phyloP scores from a whole-genome alignment of 2,888 invertebrate species.

The Xestia rhomboidea region DNA sequence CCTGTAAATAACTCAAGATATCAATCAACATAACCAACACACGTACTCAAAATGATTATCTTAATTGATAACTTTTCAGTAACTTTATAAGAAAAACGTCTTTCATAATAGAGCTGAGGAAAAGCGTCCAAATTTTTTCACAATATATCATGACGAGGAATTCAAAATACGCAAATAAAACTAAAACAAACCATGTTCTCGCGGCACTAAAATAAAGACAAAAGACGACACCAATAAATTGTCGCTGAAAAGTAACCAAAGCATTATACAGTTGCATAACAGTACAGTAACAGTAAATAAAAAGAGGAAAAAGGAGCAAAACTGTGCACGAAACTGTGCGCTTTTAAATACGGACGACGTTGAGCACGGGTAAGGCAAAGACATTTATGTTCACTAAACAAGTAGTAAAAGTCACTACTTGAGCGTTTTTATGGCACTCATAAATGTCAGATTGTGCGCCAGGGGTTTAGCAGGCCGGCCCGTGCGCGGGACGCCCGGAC shows the following conservation, averaged over 20 bases:
- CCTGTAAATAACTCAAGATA: conserved; percentile 79
- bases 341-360: conserved; percentile 90
- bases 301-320: conserved; percentile 88
- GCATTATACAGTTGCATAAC: conserved; percentile 90
- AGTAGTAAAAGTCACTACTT: conserved; percentile 91
- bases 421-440: conserved; percentile 91
- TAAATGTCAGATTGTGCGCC: conserved; percentile 91
- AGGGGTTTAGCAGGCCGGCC: conserved; percentile 84
- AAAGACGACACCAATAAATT: conserved; percentile 87
- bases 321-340: conserved; percentile 89
- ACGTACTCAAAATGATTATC: conserved; percentile 68
- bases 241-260: conserved; percentile 89
- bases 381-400: conserved; percentile 92
- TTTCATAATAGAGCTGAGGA: conserved; percentile 15
- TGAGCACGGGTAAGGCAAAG: conserved; percentile 90
- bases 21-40: conserved; percentile 66
- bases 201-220: conserved; percentile 87
- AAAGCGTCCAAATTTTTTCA: conserved; percentile 51
- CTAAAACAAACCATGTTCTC: conserved; percentile 84
- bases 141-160: conserved; percentile 72
- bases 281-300: conserved; percentile 89
- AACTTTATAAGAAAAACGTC: conserved; percentile 23
- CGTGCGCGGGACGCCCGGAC: conserved; percentile 73
- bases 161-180: conserved; percentile 80
- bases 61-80: conserved; percentile 40